These are phyloP conservation scores for Tiliacea citrago DNA, from an alignment of 2,888 invertebrate genomes.

Conservation along the genomic window DNA sequence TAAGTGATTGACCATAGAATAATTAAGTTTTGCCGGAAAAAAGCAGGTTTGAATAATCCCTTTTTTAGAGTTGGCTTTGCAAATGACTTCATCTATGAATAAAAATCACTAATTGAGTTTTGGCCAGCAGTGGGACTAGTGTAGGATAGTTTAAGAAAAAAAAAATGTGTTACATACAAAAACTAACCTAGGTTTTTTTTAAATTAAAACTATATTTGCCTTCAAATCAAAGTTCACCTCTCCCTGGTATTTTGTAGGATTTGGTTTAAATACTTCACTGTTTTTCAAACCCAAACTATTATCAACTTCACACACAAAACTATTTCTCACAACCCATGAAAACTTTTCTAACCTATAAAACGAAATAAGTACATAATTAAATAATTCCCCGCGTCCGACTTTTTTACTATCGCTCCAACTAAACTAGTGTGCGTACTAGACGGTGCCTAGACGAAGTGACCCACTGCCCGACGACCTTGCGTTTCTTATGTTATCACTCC, in stretches of 20 bases:
- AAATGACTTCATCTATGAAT: background rate
- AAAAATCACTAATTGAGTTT: background rate
- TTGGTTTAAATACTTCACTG: no score
- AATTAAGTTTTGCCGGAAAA: background rate
- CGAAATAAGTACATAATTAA: constrained; percentile 18
- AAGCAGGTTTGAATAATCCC: background rate
- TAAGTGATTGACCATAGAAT: background rate
- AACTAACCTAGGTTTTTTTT: no score
- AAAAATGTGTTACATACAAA: no score
- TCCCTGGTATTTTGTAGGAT: no score
- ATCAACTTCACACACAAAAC: background rate
- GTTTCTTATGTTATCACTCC: constrained; percentile 88
- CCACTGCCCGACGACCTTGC: constrained; percentile 89
- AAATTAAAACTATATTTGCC: no score
- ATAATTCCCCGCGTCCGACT: constrained; percentile 7
- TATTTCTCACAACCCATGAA: background rate
- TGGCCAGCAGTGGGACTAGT: no score
- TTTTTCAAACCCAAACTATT: background rate
- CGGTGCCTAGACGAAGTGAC: constrained; percentile 89
- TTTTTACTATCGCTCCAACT: constrained; percentile 75
- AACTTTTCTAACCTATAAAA: background rate
- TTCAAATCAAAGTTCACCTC: no score
- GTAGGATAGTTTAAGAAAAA: no score
- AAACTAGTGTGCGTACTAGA: constrained; percentile 87
- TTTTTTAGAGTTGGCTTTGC: background rate